Base-by-base conservation (phyloP, 2,888 invertebrate genomes). In the Rhyacophila evoluta region DNA sequence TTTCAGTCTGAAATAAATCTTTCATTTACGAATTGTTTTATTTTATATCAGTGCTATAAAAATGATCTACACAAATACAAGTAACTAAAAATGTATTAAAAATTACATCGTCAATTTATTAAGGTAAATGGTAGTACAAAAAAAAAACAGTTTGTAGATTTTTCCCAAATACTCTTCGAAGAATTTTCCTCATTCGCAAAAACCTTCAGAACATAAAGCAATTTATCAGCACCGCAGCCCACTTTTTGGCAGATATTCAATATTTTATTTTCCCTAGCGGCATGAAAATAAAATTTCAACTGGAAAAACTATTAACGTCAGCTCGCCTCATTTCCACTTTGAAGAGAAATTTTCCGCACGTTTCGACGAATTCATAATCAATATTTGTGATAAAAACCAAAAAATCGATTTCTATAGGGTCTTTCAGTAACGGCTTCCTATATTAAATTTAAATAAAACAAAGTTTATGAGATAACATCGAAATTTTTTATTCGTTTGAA, bases 251-350 rank as follows among this genome's bases (percentile, higher is more conserved):
- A 55, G 15, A 25, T 55, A 55, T 55, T 55, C 55, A 55, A 55
- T 55, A 55, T 55, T 55, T 55, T 55, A 55, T 55, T 55, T 39
- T 55, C 19, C 55, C 55, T 55, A 1, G 55, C 55, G 55, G 55
- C 19, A 55, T 19, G 55, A 25, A 55, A 55, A 55, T 55, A 55
- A 55, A 55, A 55, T 19, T 55, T 55, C 55, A 25, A 55, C 55
- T 55, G 55, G 55, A 19, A 25, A 55, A 55, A 55, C 55, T 55
- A 55, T 55, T 55, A 55, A 55, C 55, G 19, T 19, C 25, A 55
- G 1, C 10, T n/a, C 55, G 25, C 1, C 55, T 55, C 55, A 19
- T 8, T 55, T 55, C 25, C 6, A 19, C 55, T 55, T 25, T 19
- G 55, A 55, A 25, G 25, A 55, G 55, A 55, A 19, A 55, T 55